Percentiles rank a stretch among this genome's conserved stretches.
Evolutionary conservation across 2,888 invertebrate genomes (phyloP).

Genomic region (Rotaria magnacalcarata): DNA sequence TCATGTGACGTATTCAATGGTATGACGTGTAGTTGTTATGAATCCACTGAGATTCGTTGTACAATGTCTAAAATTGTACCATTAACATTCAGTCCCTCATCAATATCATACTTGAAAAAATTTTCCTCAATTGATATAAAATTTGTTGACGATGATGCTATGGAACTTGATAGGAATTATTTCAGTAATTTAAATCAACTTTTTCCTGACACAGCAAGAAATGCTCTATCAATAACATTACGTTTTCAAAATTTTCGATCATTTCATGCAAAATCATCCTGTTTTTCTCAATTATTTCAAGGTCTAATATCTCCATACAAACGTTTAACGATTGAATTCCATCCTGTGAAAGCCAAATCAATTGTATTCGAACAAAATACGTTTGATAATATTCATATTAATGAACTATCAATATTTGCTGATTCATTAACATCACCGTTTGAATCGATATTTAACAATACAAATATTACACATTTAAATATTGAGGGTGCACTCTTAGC

Average conservation of each 20-base stretch:
- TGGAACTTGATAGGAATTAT: background rate
- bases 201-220: background rate
- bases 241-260: background rate
- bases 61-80: background rate
- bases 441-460: background rate
- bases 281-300: background rate
- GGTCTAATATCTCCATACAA: background rate
- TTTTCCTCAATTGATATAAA: background rate
- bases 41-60: background rate
- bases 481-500: background rate
- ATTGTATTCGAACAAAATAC: background rate
- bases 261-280: background rate
- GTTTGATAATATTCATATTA: background rate
- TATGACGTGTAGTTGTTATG: background rate
- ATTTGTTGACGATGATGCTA: background rate
- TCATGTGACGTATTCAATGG: background rate
- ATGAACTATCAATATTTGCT: background rate
- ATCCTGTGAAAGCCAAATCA: background rate
- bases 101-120: background rate
- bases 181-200: background rate
- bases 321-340: background rate
- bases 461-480: constrained; percentile 6
- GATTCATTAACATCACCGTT: constrained; percentile 8
- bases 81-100: background rate
- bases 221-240: background rate